Base-by-base conservation (phyloP, 1,140 invertebrate genomes). In the Pogonomyrmex californicus region DNA sequence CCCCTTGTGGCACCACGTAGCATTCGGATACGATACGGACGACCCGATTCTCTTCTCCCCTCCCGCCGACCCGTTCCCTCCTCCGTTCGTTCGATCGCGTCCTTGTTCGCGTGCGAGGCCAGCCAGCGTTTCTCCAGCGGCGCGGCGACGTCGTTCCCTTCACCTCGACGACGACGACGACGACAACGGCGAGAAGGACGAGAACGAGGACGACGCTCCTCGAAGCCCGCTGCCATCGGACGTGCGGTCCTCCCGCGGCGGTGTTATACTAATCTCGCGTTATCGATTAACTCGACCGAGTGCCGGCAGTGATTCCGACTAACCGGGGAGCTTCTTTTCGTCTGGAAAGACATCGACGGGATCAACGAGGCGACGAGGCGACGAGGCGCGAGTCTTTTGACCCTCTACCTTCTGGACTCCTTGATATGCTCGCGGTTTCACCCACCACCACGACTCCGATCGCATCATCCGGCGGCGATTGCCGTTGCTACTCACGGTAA, bases 251-350 rank as follows among this genome's bases (percentile, higher is more conserved):
- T 63, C 33, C 63, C 38, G 77, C 87, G 87, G 86, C 91, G 89
- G 87, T 70, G 63, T 92, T 88, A 90, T 89, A 90, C 90, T 93
- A 92, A 93, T 93, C 92, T 91, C 88, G 89, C 90, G 86, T 78
- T 93, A 94, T 94, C 92, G 93, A 94, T 94, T 94, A 89, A 91
- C 88, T 83, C 41, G 90, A 92, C 89, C 88, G 89, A 92, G 91
- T 89, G 88, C 85, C 88, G 88, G 88, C 88, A 89, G 91, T 92
- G 88, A 90, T 92, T 91, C 63, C 47, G 44, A 77, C 49, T 38
- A 36, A 12, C 12, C 23, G 65, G 17, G 58, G 6, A 0, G 10
- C 4, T 44, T 44, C 41, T 7, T 38, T 17, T 38, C 62, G 65
- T 56, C 12, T 17, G 33, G 36, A 36, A 66, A 23, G 38, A 65